Conservation (phyloP, 2,113 vertebrate genomes). For the Rhinolophus ferrumequinum region DNA sequence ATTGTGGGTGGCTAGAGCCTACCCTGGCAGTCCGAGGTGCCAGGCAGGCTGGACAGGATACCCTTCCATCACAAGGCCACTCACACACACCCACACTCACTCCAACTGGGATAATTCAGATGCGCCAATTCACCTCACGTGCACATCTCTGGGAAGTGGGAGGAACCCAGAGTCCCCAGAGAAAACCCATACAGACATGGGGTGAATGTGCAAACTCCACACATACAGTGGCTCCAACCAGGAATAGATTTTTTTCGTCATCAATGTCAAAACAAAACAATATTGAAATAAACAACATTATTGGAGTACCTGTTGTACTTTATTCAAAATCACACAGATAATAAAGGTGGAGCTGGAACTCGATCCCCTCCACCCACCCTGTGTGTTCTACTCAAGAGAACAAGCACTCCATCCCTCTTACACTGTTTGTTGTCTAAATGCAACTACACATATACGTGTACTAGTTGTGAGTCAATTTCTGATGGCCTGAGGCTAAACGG, state of each 20-base stretch:
- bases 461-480: not conserved
- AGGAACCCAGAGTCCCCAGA: not conserved
- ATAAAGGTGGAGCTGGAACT: not conserved
- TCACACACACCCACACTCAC: not conserved
- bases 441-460: not conserved
- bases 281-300: not conserved
- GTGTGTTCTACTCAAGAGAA: not conserved
- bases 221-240: not conserved
- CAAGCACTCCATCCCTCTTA: not conserved
- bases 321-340: slow-evolving; percentile 20
- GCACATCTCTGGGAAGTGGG: no score
- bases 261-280: not conserved
- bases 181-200: not conserved
- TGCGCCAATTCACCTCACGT: not conserved
- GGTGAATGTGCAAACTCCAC: not conserved
- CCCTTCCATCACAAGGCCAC: not conserved
- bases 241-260: not conserved
- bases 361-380: not conserved
- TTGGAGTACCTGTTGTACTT: not conserved
- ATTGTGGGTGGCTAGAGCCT: not conserved
- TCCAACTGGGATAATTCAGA: not conserved
- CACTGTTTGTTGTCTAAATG: not conserved
- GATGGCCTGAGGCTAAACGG: not conserved
- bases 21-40: not conserved
- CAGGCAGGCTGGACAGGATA: not conserved